Evolutionary conservation across 2,888 invertebrate genomes (phyloP).

Genomic region (Pristionchus exspectatus): DNA sequence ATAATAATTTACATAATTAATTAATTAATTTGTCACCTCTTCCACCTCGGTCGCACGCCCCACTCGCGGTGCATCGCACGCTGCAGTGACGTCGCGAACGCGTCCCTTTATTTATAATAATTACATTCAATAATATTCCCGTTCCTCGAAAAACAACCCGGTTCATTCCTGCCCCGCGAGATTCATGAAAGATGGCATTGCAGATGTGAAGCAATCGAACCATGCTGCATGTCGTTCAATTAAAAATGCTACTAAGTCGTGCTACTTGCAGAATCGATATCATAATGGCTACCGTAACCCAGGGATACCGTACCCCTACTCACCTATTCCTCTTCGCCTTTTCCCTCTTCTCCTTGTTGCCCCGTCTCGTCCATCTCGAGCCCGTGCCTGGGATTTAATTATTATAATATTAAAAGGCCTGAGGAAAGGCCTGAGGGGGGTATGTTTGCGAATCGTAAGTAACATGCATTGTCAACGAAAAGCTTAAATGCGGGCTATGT

Average conservation of each 20-base stretch:
- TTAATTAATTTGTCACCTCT: not conserved
- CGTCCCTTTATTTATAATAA: not conserved
- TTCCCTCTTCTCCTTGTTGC: not conserved
- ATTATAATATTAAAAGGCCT: not conserved
- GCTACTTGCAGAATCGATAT: no score
- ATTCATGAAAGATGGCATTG: no score
- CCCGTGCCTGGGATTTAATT: not conserved
- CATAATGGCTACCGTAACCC: not conserved
- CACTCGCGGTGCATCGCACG: constrained; percentile 27
- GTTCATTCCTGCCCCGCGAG: no score
- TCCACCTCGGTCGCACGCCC: not conserved
- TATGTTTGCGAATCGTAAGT: no score
- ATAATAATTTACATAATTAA: not conserved
- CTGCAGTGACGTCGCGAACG: constrained; percentile 15
- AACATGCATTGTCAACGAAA: no score
- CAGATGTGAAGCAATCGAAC: no score
- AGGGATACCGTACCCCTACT: not conserved
- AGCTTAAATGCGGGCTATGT: no score
- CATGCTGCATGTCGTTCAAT: no score
- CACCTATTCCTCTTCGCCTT: not conserved
- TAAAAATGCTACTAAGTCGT: no score
- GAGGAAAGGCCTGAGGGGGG: no score
- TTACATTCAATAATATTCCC: not conserved
- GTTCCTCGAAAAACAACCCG: not conserved
- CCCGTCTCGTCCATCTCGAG: not conserved